These are phyloP conservation scores for Cosmia trapezina DNA, from an alignment of 2,888 invertebrate species.

Conservation along the genomic window DNA sequence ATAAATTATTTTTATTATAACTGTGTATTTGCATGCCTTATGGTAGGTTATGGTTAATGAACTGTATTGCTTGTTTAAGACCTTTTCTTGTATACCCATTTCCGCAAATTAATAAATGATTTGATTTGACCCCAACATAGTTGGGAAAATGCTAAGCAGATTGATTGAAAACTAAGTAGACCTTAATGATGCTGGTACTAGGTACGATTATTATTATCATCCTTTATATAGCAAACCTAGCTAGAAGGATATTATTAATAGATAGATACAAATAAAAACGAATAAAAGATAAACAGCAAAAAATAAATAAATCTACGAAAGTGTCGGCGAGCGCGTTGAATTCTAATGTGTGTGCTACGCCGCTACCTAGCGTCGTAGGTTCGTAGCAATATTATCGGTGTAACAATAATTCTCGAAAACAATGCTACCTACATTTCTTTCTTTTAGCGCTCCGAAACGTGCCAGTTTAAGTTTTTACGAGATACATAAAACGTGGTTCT, in stretches of 20 bases:
- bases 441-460: constrained; percentile 33
- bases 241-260: constrained; percentile 19
- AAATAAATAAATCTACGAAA: constrained; percentile 30
- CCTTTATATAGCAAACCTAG: too few relatives aligned
- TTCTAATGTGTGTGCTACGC: constrained; percentile 69
- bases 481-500: constrained; percentile 55
- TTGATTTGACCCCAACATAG: too few relatives aligned
- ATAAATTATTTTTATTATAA: too few relatives aligned
- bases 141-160: too few relatives aligned
- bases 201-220: too few relatives aligned
- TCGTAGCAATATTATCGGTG: constrained; percentile 53
- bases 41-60: too few relatives aligned
- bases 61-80: too few relatives aligned
- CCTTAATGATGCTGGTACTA: too few relatives aligned
- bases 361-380: constrained; percentile 25
- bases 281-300: neutral
- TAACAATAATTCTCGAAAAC: constrained; percentile 55
- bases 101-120: too few relatives aligned
- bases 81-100: too few relatives aligned
- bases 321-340: constrained; percentile 71
- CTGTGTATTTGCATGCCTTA: too few relatives aligned
- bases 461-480: constrained; percentile 60
- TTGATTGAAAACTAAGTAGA: too few relatives aligned
- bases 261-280: neutral
- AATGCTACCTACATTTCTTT: constrained; percentile 53